Conservation (phyloP, 2,113 vertebrate species). For the Polypterus senegalus region DNA sequence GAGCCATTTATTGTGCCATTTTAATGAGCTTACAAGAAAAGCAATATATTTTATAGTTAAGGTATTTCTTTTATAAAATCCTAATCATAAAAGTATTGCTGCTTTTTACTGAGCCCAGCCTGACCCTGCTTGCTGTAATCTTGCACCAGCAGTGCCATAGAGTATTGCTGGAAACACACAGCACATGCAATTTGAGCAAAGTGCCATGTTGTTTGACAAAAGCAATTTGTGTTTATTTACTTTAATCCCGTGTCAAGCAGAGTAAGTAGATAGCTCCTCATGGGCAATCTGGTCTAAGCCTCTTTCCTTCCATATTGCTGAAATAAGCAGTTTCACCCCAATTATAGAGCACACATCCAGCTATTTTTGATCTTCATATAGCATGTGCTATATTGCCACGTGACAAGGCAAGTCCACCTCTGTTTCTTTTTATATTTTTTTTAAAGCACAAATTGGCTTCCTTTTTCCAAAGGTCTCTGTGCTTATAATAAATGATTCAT, state of each 20-base stretch:
- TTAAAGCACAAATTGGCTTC: neutral
- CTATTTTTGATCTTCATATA: neutral
- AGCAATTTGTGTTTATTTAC: neutral
- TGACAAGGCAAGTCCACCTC: neutral
- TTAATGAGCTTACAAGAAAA: no score
- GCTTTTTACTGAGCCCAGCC: no score
- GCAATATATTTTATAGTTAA: no score
- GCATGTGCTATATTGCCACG: neutral
- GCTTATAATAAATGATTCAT: neutral
- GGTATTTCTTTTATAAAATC: no score
- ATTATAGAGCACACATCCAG: neutral
- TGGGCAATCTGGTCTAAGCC: neutral
- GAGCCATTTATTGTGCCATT: no score
- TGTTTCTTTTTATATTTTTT: neutral
- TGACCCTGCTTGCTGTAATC: no score
- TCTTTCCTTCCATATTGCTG: neutral
- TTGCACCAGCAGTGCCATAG: no score
- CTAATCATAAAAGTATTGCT: no score
- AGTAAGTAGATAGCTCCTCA: neutral
- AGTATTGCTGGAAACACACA: no score
- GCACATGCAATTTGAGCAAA: neutral
- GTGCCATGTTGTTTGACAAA: neutral
- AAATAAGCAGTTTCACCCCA: neutral
- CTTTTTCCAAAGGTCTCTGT: neutral
- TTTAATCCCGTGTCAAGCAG: constrained; percentile 6